phyloP scores from a whole-genome alignment of 2,113 vertebrate genomes.

The Callipepla squamata region DNA sequence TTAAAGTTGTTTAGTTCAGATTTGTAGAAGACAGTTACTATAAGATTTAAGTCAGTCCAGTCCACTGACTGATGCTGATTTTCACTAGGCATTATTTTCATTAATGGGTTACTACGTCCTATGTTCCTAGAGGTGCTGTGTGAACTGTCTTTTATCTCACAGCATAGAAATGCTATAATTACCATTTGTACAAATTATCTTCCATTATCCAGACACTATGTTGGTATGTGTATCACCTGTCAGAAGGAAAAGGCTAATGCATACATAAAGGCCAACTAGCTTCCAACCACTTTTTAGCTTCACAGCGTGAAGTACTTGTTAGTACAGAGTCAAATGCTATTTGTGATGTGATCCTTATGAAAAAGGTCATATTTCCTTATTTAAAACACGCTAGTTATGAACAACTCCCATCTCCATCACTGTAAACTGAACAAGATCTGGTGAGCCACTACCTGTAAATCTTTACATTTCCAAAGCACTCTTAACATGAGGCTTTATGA shows the following conservation, averaged over 20 bases:
- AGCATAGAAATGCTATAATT: not conserved
- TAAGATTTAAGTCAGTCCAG: not conserved
- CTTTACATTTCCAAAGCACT: not conserved
- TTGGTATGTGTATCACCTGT: not conserved
- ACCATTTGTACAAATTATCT: not conserved
- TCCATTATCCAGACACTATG: not conserved
- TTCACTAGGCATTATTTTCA: not conserved
- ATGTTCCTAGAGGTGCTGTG: not conserved
- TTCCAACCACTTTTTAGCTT: not conserved
- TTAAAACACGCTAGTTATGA: not conserved
- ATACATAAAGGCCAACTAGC: not conserved
- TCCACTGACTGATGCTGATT: not conserved
- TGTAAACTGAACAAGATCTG: not conserved
- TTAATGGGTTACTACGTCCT: not conserved
- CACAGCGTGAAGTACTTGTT: not conserved
- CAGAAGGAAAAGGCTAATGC: conserved; percentile 19
- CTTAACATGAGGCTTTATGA: not conserved
- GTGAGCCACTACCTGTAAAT: not conserved
- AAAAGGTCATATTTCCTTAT: not conserved
- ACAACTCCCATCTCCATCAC: not conserved
- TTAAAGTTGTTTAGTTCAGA: not conserved
- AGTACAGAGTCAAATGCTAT: not conserved
- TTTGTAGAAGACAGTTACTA: not conserved
- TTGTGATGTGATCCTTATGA: not conserved
- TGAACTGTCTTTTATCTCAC: not conserved